phyloP scores from a whole-genome alignment of 2,888 invertebrate species.

The Helobdella robusta region DNA sequence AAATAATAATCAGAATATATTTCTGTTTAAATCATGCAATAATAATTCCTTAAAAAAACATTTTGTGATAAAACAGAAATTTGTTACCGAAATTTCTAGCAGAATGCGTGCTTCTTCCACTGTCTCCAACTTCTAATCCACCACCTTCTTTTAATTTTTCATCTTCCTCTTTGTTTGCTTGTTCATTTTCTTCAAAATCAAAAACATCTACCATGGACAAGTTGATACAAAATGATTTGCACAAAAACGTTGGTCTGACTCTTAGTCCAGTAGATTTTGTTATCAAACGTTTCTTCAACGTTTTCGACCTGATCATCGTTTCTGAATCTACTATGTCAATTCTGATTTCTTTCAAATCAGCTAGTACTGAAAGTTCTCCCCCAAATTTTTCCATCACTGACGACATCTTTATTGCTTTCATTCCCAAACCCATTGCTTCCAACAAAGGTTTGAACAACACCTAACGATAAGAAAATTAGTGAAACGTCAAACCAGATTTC shows the following conservation, averaged over 20 bases:
- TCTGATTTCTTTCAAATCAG: conserved; percentile 74
- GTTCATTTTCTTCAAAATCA: conserved; percentile 58
- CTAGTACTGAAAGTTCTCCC: conserved; percentile 58
- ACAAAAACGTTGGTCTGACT: conserved; percentile 74
- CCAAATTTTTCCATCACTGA: conserved; percentile 70
- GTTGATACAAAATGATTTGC: conserved; percentile 79
- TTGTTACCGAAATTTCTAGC: too few relatives aligned
- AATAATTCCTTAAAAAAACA: too few relatives aligned
- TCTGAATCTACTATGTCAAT: conserved; percentile 92
- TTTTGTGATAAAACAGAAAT: too few relatives aligned
- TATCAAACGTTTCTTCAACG: conserved; percentile 33
- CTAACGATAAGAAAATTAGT: conserved; percentile 25
- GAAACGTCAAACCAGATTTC: not conserved
- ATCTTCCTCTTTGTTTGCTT: conserved; percentile 39
- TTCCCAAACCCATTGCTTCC: conserved; percentile 71
- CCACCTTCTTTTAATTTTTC: too few relatives aligned
- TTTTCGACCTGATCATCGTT: conserved; percentile 38
- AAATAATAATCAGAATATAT: too few relatives aligned
- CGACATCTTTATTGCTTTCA: conserved; percentile 58
- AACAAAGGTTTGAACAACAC: conserved; percentile 66
- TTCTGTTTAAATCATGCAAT: too few relatives aligned
- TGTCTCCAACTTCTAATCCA: too few relatives aligned
- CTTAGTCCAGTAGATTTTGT: conserved; percentile 62
- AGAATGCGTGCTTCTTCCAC: too few relatives aligned
- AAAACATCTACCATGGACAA: conserved; percentile 79